Base-by-base conservation (phyloP, 2,888 invertebrate genomes). In the Amaurobius ferox region DNA sequence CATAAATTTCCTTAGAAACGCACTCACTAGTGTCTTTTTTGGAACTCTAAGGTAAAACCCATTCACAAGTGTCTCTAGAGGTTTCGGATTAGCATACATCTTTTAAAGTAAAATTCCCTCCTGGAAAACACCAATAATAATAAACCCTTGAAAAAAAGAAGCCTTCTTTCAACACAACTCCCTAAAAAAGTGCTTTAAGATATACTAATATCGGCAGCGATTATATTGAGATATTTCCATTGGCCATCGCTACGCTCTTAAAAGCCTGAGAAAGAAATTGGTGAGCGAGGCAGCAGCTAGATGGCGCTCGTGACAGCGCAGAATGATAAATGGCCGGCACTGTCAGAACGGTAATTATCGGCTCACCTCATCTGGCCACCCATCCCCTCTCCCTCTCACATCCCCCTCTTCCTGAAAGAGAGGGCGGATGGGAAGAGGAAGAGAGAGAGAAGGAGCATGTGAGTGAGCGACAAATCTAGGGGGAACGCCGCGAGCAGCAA, bases 311-410 rank as follows among this genome's bases (percentile, higher is more conserved):
- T 79, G 85, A 79, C 78, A 86, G 78, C 79, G 44, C 73, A 73
- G 85, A 79, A 86, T 86, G 85, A 86, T 86, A 86, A 86, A 86
- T 86, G 85, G 85, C 85, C 85, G 78, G 78, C 71, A 79, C 85
- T 86, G 85, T 86, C 85, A 86, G 85, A 86, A 86, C 85, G 85
- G 85, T 86, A 86, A 86, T 86, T 86, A 86, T 86, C 85, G 85
- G 85, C 85, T 86, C 85, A 86, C 85, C 85, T 86, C 85, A 86
- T 86, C 85, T 86, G 85, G 85, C 85, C 85, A 74, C 78, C 85
- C 77, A 32, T 48, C 61, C 44, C 74, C 30, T 19, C 35, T 19
- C 3, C 35, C 61, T 55, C 55, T 61, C 67, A 39, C 29, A 48
- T 32, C 62, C 48, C 55, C 29, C 62, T 66, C 66, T 66, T 35